These are phyloP conservation scores for Sterrhoptilus dennistouni DNA, from an alignment of 2,113 vertebrate genomes.

Conservation along the genomic window DNA sequence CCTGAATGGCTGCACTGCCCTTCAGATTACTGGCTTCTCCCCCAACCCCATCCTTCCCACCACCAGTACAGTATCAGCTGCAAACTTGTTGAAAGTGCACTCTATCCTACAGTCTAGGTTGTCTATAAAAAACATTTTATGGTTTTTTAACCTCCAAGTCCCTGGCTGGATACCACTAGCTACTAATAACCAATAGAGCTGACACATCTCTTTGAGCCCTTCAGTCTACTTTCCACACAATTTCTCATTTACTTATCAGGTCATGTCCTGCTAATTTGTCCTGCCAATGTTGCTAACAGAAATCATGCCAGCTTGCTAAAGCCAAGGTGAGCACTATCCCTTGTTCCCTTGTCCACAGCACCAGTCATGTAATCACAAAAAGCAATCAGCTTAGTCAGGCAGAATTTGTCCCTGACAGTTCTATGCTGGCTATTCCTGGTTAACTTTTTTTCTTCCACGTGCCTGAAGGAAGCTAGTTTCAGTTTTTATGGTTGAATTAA, in stretches of 20 bases:
- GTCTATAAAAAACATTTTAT: background rate
- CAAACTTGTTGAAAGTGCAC: background rate
- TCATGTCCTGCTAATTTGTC: background rate
- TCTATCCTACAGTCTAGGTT: background rate
- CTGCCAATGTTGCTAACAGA: fast-evolving
- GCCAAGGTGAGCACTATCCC: background rate
- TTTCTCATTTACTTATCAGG: background rate
- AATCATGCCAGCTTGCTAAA: background rate
- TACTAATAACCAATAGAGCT: background rate
- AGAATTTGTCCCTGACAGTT: background rate
- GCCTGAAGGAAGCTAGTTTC: background rate
- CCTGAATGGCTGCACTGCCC: background rate
- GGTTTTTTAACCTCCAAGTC: background rate
- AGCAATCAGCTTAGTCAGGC: background rate
- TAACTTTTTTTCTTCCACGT: background rate
- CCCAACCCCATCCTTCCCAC: fast-evolving
- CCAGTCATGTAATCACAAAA: background rate
- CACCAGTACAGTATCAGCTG: background rate
- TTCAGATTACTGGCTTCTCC: background rate
- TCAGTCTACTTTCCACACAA: background rate
- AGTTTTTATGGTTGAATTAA: background rate
- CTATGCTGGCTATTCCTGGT: background rate
- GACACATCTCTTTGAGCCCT: background rate
- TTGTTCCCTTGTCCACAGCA: background rate
- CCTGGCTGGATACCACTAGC: background rate